phyloP scores from a whole-genome alignment of 2,888 invertebrate species.

The Portevinia maculata region DNA sequence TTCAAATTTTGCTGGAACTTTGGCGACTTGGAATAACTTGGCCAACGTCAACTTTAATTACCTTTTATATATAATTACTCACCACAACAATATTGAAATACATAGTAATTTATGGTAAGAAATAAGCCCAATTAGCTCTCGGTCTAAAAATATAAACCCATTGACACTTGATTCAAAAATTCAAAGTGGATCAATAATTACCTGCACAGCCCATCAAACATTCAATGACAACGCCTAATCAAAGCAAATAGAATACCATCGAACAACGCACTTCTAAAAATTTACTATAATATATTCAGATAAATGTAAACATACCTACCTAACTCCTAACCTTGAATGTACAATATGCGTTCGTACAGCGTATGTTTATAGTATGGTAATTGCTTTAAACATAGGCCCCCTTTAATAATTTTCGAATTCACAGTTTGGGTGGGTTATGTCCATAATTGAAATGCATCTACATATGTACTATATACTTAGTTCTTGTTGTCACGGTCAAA shows the following conservation, averaged over 20 bases:
- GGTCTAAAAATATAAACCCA: too few relatives aligned
- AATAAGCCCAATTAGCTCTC: too few relatives aligned
- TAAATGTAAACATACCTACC: too few relatives aligned
- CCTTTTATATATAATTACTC: too few relatives aligned
- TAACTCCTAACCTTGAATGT: not conserved
- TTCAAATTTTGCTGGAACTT: too few relatives aligned
- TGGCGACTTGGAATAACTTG: too few relatives aligned
- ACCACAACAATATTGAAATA: too few relatives aligned
- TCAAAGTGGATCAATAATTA: too few relatives aligned
- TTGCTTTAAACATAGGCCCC: conserved; percentile 4
- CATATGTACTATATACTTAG: not conserved
- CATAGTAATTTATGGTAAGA: too few relatives aligned
- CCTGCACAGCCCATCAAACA: not conserved
- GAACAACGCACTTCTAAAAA: conserved; percentile 31
- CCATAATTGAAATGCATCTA: conserved; percentile 54
- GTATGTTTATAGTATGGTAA: not conserved
- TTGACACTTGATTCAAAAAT: too few relatives aligned
- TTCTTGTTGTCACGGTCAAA: conserved; percentile 17
- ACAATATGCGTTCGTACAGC: not conserved
- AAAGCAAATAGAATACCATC: conserved; percentile 45
- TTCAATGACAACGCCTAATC: conserved; percentile 28
- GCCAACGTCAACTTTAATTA: too few relatives aligned
- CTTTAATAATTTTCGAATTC: conserved; percentile 52
- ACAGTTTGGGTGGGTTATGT: conserved; percentile 33
- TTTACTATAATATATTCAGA: too few relatives aligned